Base-by-base conservation (phyloP, 2,888 invertebrate genomes). In the Monochamus alternatus region DNA sequence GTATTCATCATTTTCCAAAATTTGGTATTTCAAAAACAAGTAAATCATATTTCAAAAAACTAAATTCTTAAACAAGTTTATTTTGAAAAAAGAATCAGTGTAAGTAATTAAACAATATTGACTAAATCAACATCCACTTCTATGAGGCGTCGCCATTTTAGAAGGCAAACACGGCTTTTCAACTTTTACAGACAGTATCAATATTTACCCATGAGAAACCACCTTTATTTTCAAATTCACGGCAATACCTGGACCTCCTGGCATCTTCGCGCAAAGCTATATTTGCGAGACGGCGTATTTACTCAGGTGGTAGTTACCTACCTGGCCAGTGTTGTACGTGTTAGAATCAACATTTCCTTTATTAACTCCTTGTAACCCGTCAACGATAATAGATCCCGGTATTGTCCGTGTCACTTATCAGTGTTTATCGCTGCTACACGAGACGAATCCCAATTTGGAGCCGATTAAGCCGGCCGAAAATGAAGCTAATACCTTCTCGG, bases 331-430 rank as follows among this genome's bases (percentile, higher is more conserved):
- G 52, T 60, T 52, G 65, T 75, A 74, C 75, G 77, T 77, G 79
- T 77, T 75, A 73, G 75, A 78, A 78, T 76, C 75, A 77, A 79
- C 79, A 76, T 75, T 77, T 77, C 68, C 74, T 59, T 72, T 77
- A 79, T 75, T 73, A 77, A 77, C 77, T 79, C 69, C 72, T 75
- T 66, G 74, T 74, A 75, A 70, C 63, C 73, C 69, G 55, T 14
- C 63, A 51, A 52, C 38, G 31, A 52, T 63, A 71, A 52, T 31
- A 63, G 63, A 51, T 51, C 38, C n/a, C 69, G 44, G 47, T 31
- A 47, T 64, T 47, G 47, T 43, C 69, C 60, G n/a, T 44, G 55
- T 14, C 52, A 66, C 55, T 66, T 55, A 31, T 51, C 66, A 55
- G 5, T 32, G 66, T 66, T 55, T 55, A 55, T 32, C 51, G 32